phyloP scores from a whole-genome alignment of 2,888 invertebrate genomes.

The Euplagia quadripunctaria region DNA sequence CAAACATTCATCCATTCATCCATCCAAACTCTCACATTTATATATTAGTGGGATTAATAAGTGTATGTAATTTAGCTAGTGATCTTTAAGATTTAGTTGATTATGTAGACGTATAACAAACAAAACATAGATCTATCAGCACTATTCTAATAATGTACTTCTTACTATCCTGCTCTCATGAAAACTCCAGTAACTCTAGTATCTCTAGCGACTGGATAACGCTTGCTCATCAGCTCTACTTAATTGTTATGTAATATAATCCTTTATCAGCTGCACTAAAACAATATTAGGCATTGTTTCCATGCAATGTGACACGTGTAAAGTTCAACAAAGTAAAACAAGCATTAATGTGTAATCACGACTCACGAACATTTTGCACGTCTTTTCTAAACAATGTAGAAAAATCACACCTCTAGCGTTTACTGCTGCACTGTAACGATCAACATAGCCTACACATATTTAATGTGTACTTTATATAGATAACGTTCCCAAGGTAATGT shows the following conservation, averaged over 20 bases:
- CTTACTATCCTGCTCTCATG: not conserved
- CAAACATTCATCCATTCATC: too few relatives aligned
- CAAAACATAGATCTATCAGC: not conserved
- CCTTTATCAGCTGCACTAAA: constrained; percentile 30
- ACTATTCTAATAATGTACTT: not conserved
- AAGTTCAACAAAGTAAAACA: constrained; percentile 58
- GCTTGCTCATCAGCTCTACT: constrained; percentile 7
- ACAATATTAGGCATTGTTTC: constrained; percentile 44
- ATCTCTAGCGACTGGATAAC: not conserved
- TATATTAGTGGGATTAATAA: too few relatives aligned
- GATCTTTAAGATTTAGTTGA: not conserved
- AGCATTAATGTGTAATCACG: constrained; percentile 59
- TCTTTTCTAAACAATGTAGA: constrained; percentile 54
- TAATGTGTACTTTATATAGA: constrained; percentile 43
- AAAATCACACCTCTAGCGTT: constrained; percentile 39
- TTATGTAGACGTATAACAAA: not conserved
- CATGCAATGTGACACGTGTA: constrained; percentile 54
- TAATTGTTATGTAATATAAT: constrained; percentile 28
- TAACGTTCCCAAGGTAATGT: constrained; percentile 53
- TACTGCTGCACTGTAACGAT: constrained; percentile 36
- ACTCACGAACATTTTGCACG: constrained; percentile 64
- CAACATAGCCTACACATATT: constrained; percentile 41
- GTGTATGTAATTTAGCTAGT: not conserved
- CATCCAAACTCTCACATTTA: too few relatives aligned
- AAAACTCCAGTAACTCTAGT: not conserved